A percentile compares a stretch with the other conserved stretches of the same genome.
These are phyloP conservation scores for Channa argus DNA, from an alignment of 2,113 vertebrate species.

Conservation along the genomic window DNA sequence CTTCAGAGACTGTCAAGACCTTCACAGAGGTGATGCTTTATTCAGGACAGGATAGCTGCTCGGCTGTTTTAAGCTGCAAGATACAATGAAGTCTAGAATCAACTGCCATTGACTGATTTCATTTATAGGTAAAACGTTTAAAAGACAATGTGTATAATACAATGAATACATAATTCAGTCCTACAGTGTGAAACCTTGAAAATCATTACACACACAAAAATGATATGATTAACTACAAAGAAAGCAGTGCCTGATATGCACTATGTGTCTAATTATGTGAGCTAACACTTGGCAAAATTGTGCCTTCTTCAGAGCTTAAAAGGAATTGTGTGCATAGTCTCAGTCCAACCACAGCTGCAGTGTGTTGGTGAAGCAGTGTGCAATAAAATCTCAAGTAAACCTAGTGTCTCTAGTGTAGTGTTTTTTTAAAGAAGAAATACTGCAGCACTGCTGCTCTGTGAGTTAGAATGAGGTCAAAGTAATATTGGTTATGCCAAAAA, in stretches of 20 bases:
- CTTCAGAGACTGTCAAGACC: conserved; percentile 32
- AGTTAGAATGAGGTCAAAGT: not conserved
- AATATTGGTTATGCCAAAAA: not conserved
- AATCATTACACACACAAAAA: not conserved
- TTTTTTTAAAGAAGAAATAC: not conserved
- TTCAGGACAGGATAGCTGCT: not conserved
- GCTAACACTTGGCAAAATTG: not conserved
- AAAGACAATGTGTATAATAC: too few species aligned
- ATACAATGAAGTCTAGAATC: not conserved
- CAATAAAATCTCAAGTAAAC: not conserved
- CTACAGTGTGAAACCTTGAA: not conserved
- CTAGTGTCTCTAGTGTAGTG: not conserved
- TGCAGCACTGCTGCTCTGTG: not conserved
- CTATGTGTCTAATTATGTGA: conserved; percentile 1
- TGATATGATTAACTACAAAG: not conserved
- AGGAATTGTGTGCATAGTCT: not conserved
- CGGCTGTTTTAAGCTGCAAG: conserved; percentile 5
- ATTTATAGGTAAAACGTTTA: not conserved
- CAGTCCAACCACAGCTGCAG: not conserved
- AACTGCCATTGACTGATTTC: not conserved
- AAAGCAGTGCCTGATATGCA: too few species aligned
- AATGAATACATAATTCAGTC: not conserved
- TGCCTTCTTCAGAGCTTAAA: not conserved
- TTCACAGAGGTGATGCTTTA: conserved; percentile 17
- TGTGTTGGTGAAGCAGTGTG: not conserved